phyloP scores from a whole-genome alignment of 2,888 invertebrate genomes.

The Limnephilus lunatus region DNA sequence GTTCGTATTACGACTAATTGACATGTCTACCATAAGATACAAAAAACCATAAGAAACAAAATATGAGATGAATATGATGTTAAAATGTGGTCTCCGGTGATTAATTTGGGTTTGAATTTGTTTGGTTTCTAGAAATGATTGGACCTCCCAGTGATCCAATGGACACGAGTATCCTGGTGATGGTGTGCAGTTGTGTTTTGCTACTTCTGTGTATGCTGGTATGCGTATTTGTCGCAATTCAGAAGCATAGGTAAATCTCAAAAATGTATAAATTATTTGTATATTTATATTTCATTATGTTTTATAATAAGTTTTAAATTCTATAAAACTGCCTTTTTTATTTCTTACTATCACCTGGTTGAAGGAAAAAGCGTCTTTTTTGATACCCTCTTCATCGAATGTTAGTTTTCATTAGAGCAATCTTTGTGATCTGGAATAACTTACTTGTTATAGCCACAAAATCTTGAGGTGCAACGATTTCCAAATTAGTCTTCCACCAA shows the following conservation, averaged over 20 bases:
- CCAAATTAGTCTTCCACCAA: neutral
- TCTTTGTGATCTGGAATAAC: neutral
- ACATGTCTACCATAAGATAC: too few relatives aligned
- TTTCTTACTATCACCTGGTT: neutral
- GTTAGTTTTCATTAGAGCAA: neutral
- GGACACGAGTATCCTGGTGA: constrained; percentile 75
- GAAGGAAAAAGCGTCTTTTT: neutral
- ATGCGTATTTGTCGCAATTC: constrained; percentile 74
- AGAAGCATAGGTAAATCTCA: constrained; percentile 72
- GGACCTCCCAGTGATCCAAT: constrained; percentile 75
- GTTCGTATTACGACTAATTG: constrained; percentile 69
- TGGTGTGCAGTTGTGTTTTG: constrained; percentile 74
- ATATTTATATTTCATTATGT: too few relatives aligned
- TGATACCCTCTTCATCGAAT: too few relatives aligned
- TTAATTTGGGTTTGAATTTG: neutral
- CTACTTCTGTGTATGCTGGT: constrained; percentile 73
- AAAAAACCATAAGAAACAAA: neutral
- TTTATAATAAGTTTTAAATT: neutral
- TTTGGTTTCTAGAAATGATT: constrained; percentile 72
- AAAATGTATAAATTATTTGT: too few relatives aligned
- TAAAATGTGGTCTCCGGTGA: neutral
- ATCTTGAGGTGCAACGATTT: neutral
- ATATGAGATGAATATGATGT: neutral
- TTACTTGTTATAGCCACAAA: too few relatives aligned
- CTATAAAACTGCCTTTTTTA: neutral